These are phyloP conservation scores for Tolypeutes matacus DNA, from an alignment of 2,797 vertebrate genomes.

Conservation along the genomic window DNA sequence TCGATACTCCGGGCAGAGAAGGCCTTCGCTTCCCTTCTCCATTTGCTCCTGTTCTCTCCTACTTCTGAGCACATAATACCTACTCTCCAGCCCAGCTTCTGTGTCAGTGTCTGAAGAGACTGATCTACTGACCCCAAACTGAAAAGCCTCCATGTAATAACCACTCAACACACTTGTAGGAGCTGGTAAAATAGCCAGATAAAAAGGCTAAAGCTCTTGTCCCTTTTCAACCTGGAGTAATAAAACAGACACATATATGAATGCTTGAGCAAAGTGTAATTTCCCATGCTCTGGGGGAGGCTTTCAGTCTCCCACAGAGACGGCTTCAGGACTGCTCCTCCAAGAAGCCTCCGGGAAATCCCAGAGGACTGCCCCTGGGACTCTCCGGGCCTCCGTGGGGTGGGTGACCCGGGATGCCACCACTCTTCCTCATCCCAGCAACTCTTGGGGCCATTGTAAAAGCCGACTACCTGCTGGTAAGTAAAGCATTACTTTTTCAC, in stretches of 20 bases:
- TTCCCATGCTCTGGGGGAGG: background rate
- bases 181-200: conserved; percentile 78
- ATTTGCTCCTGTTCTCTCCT: conserved; percentile 84
- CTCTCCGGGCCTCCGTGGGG: background rate
- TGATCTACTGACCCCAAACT: conserved; percentile 81
- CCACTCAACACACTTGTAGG: conserved; percentile 79
- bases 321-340: background rate
- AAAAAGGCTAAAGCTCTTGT: conserved; percentile 77
- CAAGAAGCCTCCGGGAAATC: background rate
- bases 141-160: conserved; percentile 77
- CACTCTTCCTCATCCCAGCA: background rate
- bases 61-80: conserved; percentile 89
- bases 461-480: background rate
- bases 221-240: conserved; percentile 69
- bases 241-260: conserved; percentile 80
- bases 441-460: background rate
- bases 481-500: background rate
- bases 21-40: conserved; percentile 90
- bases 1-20: conserved; percentile 91
- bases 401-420: background rate
- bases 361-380: background rate
- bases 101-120: conserved; percentile 70
- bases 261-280: conserved; percentile 69
- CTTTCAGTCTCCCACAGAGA: background rate
- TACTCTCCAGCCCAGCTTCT: conserved; percentile 80